phyloP scores from a whole-genome alignment of 2,113 vertebrate genomes.

The Chaetodon auriga region DNA sequence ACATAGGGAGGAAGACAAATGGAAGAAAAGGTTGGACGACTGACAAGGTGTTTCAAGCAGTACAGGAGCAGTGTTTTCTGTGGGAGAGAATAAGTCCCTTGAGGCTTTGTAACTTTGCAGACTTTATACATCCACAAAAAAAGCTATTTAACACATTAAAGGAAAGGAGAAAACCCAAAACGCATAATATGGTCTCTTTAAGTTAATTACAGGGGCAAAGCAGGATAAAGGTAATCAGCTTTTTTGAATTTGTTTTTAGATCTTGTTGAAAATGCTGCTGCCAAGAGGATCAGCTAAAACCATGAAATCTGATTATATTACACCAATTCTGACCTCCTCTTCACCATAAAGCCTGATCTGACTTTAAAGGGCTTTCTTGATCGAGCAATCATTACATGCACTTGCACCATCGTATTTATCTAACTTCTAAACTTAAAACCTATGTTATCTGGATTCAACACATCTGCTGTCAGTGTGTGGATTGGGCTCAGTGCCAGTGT shows the following conservation, averaged over 20 bases:
- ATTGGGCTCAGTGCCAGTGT: not conserved
- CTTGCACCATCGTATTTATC: slow-evolving; percentile 29
- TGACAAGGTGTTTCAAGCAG: no score
- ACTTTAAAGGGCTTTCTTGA: slow-evolving; percentile 18
- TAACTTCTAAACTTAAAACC: slow-evolving; percentile 9
- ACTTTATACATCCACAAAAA: no score
- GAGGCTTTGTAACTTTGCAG: no score
- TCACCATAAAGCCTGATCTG: not conserved
- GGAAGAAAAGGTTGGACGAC: no score
- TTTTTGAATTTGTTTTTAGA: not conserved
- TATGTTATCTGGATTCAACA: slow-evolving; percentile 15
- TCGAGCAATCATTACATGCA: slow-evolving; percentile 4
- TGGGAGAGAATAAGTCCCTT: no score
- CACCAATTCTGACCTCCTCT: not conserved
- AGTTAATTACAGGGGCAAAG: not conserved
- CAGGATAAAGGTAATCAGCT: not conserved
- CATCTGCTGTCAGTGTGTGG: slow-evolving; percentile 4
- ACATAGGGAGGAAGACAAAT: no score
- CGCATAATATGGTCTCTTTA: not conserved
- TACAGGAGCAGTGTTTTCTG: no score
- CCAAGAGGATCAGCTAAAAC: not conserved
- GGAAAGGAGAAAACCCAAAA: no score
- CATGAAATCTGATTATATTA: not conserved
- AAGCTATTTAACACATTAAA: no score
- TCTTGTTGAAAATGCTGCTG: not conserved